These are phyloP conservation scores for Sinelater perroti DNA, from an alignment of 2,888 invertebrate species.

Conservation along the genomic window DNA sequence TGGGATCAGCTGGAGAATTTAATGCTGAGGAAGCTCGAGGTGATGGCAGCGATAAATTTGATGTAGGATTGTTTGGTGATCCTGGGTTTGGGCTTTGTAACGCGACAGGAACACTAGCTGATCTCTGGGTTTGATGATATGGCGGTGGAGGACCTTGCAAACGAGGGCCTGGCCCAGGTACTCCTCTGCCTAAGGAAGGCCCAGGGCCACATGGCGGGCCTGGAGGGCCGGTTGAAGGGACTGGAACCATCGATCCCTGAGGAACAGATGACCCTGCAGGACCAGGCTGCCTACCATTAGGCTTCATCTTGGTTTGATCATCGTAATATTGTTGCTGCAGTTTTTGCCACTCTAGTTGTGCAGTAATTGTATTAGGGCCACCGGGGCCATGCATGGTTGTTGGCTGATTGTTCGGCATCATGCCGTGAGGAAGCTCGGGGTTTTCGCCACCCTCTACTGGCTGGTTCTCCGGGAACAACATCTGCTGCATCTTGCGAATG, in stretches of 20 bases:
- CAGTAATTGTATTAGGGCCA: slow-evolving; percentile 60
- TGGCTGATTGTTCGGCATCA: slow-evolving; percentile 30
- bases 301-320: slow-evolving; percentile 65
- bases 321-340: slow-evolving; percentile 88
- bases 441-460: slow-evolving; percentile 50
- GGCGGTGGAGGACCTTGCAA: slow-evolving; percentile 82
- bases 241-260: slow-evolving; percentile 38
- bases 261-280: slow-evolving; percentile 47
- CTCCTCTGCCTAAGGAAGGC: slow-evolving; percentile 54
- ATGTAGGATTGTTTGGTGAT: slow-evolving; percentile 76
- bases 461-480: slow-evolving; percentile 85
- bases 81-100: slow-evolving; percentile 78
- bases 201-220: slow-evolving; percentile 54
- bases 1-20: slow-evolving; percentile 74
- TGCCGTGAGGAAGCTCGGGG: slow-evolving; percentile 34
- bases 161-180: slow-evolving; percentile 59
- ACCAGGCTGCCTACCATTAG: slow-evolving; percentile 36
- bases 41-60: slow-evolving; percentile 77
- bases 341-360: slow-evolving; percentile 91
- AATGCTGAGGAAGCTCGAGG: slow-evolving; percentile 74
- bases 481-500: slow-evolving; percentile 90
- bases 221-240: slow-evolving; percentile 44
- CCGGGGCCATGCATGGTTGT: slow-evolving; percentile 26
- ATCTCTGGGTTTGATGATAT: slow-evolving; percentile 77
- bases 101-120: slow-evolving; percentile 78